These are phyloP conservation scores for Borostomias antarcticus DNA, from an alignment of 2,797 vertebrate genomes.

Conservation along the genomic window DNA sequence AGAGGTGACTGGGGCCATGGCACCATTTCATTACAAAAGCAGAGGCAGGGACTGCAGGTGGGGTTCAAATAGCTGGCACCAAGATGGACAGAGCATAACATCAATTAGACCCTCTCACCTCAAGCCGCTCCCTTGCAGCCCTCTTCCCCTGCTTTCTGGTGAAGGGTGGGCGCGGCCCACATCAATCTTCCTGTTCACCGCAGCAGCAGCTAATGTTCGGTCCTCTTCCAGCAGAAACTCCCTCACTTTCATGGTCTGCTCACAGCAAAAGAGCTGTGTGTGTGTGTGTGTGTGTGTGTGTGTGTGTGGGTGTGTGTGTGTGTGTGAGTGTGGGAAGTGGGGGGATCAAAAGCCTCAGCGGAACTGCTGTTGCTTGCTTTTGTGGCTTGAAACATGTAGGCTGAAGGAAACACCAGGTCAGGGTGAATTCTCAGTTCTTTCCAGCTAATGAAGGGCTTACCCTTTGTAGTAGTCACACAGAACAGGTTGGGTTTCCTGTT, in stretches of 20 bases:
- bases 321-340: no score
- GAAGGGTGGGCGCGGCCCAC: slow-evolving; percentile 33
- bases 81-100: slow-evolving; percentile 6
- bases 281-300: no score
- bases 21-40: not conserved
- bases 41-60: slow-evolving; percentile 11
- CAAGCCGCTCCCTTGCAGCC: slow-evolving; percentile 20
- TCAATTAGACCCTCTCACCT: slow-evolving; percentile 39
- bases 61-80: slow-evolving; percentile 10
- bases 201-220: slow-evolving; percentile 30
- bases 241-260: slow-evolving; percentile 44
- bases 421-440: slow-evolving; percentile 43
- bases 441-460: slow-evolving; percentile 41
- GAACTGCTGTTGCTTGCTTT: not conserved
- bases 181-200: slow-evolving; percentile 42
- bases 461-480: slow-evolving; percentile 56
- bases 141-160: slow-evolving; percentile 37
- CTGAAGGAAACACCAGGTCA: slow-evolving; percentile 36
- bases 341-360: not conserved
- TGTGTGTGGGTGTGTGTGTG: no score
- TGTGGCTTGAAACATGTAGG: slow-evolving; percentile 32
- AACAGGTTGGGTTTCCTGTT: slow-evolving; percentile 40
- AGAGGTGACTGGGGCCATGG: not conserved
- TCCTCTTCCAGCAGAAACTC: slow-evolving; percentile 35
- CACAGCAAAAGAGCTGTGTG: slow-evolving; percentile 46